Conservation (phyloP, 2,113 vertebrate species). For the Blennius ocellaris region DNA sequence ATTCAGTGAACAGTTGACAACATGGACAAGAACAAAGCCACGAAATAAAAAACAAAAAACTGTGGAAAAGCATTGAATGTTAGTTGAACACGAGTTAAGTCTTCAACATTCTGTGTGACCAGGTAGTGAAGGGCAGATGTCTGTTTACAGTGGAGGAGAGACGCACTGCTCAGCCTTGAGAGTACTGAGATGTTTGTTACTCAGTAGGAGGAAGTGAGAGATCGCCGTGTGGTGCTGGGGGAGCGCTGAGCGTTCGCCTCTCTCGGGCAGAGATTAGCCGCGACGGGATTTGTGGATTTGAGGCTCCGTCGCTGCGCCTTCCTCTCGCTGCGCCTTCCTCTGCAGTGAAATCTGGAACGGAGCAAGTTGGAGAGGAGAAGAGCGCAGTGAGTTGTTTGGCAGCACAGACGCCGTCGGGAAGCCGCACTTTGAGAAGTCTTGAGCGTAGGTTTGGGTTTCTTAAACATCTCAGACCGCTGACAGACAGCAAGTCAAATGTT, state of each 20-base stretch:
- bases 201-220: conserved; percentile 11
- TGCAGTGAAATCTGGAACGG: conserved; percentile 11
- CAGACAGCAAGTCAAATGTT: conserved; percentile 63
- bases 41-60: too few relatives aligned
- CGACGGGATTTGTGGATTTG: conserved; percentile 32
- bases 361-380: not conserved
- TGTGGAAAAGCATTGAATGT: too few relatives aligned
- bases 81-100: too few relatives aligned
- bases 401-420: not conserved
- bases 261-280: conserved; percentile 35
- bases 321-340: not conserved
- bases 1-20: too few relatives aligned
- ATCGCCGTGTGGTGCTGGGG: conserved; percentile 17
- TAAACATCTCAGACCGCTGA: conserved; percentile 30
- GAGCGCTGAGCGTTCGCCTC: conserved; percentile 19
- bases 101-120: too few relatives aligned
- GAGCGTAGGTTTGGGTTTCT: conserved; percentile 3
- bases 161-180: not conserved
- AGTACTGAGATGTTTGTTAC: not conserved
- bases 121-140: not conserved
- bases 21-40: too few relatives aligned
- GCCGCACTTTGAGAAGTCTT: too few relatives aligned
- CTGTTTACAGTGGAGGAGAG: not conserved
- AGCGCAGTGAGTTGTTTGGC: not conserved
- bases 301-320: not conserved